Evolutionary conservation across 2,113 vertebrate genomes (phyloP), one percentile per base, ranked within the genome.

Genomic region (Ovibos moschatus): DNA sequence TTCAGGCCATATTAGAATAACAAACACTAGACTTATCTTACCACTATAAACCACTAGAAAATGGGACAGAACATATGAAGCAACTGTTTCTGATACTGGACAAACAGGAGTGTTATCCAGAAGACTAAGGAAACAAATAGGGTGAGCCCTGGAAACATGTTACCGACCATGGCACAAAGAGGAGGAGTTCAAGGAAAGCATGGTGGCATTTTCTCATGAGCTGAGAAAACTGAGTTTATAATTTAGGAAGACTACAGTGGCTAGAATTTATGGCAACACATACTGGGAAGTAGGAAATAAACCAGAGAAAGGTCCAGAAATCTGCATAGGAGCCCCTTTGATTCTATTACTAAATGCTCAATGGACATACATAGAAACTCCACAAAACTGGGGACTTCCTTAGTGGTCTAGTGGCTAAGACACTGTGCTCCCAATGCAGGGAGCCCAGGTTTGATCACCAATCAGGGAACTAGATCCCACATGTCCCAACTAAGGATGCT

Each of bases 41-140:
- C 74, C 57, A 95, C 25, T 51, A 74, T 89, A 64, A 93, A 58
- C 16, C 92, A 83, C 60, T 89, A 92, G 81, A 83, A 96, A 93
- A 92, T 90, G 71, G 45, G n/a, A n/a, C 27, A 93, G 71, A 86
- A 97, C 64, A 84, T 15, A 58, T 82, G 28, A 81, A 97, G 74
- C 60, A 94, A 64, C 28, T 64, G 3, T 84, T 79, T 91, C 28
- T 92, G 23, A 43, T 88, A 79, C 3, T 81, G 6, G 43, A 86
- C 53, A 76, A 86, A 47, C 17, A 89, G 53, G 1, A 67, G 4
- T 88, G 14, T 94, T 81, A 71, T 50, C 50, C 76, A 84, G 12
- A 81, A 96, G 21, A 93, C 71, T 83, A 82, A 67, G 55, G 47
- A 92, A 95, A 92, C 64, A 95, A 79, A 28, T 21, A 50, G 15